Evolutionary conservation across 2,888 invertebrate genomes (phyloP), one percentile per base, ranked within the genome.

Genomic region (Pandemis corylana): DNA sequence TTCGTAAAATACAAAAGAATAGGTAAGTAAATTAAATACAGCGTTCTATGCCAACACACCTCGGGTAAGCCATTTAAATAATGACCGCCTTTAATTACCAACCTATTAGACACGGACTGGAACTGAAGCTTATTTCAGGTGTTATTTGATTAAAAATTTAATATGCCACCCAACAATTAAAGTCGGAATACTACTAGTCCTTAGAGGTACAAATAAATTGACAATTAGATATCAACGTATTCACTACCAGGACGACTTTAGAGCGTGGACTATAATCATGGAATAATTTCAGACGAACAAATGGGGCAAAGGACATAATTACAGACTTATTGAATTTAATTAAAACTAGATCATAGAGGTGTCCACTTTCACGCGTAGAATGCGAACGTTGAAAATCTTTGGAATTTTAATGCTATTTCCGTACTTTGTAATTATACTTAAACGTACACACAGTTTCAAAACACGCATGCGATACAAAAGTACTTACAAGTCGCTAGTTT

Each of bases 241-340:
- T 86, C 84, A 79, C 80, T 83, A 79, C 80, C 79, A 84, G 83
- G 85, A 84, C 85, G 85, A 89, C 90, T 92, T 92, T 85, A 89
- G 91, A 91, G 87, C 84, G 77, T 80, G 77, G 83, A 80, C 89
- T 93, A 86, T 93, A 92, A 94, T 94, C 87, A 93, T 78, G 82
- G 84, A 86, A 90, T 90, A 89, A 88, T 91, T 88, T 83, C 83
- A 86, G 81, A 78, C 83, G 87, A 87, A 93, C 89, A 93, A 93
- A 92, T 91, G 87, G 89, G 87, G 86, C 90, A 92, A 92, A 92
- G 90, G 89, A 93, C 90, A 90, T 94, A 93, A 94, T 94, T 88
- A 92, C 82, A 90, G 79, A 78, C 79, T 78, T 78, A 80, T 82
- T 85, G 83, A 84, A 86, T 88, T 89, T 91, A 93, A 93, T 93